A percentile compares a stretch with the other conserved stretches of the same genome.
Conservation (phyloP, 2,888 invertebrate species). For the Caenorhabditis imperialis region DNA sequence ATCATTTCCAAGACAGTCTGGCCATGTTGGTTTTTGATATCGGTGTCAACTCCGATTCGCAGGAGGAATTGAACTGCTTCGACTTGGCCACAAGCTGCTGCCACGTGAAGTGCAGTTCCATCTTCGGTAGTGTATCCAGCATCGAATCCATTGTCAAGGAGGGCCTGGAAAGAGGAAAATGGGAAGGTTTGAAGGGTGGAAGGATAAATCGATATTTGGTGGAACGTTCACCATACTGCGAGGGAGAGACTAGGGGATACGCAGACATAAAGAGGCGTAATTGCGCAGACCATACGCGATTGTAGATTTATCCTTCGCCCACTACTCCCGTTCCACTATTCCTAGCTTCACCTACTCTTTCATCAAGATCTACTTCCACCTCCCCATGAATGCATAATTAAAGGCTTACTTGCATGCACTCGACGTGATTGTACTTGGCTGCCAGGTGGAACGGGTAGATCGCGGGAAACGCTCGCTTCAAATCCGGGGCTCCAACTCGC, state of each 20-base stretch:
- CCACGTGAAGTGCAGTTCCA: constrained; percentile 78
- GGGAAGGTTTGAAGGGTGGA: no score
- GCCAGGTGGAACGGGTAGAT: constrained; percentile 86
- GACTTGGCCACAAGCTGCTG: constrained; percentile 76
- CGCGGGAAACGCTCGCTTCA: constrained; percentile 53
- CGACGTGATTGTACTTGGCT: constrained; percentile 84
- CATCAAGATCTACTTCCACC: background rate
- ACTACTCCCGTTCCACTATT: constrained; percentile 15
- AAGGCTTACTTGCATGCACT: constrained; percentile 72
- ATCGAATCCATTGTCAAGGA: constrained; percentile 84
- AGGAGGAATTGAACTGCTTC: constrained; percentile 75
- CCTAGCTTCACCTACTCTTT: background rate
- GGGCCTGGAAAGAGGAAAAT: no score
- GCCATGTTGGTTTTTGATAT: constrained; percentile 85
- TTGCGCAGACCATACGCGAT: constrained; percentile 15
- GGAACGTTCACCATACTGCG: no score
- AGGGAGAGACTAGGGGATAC: no score
- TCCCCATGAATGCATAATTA: constrained; percentile 36
- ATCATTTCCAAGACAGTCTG: constrained; percentile 90
- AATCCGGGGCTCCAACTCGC: constrained; percentile 46
- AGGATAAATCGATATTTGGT: no score
- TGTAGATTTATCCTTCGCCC: background rate
- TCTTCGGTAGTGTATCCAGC: constrained; percentile 81
- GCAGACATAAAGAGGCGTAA: no score
- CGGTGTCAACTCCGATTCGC: constrained; percentile 65